Conservation (phyloP, 2,888 invertebrate genomes). For the Hyalella azteca region DNA sequence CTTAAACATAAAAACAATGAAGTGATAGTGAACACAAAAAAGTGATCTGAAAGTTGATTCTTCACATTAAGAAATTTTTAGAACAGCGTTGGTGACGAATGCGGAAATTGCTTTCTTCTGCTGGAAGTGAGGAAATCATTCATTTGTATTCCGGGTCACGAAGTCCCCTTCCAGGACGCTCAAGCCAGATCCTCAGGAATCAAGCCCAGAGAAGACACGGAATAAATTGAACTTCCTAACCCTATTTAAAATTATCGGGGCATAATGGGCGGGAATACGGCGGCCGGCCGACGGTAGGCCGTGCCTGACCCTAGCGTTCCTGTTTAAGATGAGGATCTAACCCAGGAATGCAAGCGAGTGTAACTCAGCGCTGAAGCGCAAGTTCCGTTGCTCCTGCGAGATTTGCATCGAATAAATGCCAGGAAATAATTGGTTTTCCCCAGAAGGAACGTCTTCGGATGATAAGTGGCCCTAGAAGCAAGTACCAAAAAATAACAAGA, state of each 20-base stretch:
- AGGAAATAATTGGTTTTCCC: conserved; percentile 4
- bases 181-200: background rate
- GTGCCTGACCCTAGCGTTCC: no score
- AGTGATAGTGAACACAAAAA: no score
- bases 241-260: no score
- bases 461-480: background rate
- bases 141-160: conserved; percentile 16
- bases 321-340: background rate
- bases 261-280: no score
- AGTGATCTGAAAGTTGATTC: no score
- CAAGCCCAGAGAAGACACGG: background rate
- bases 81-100: background rate
- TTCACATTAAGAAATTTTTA: no score
- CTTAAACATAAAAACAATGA: no score
- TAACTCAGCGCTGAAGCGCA: background rate
- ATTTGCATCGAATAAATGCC: conserved; percentile 31
- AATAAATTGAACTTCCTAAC: background rate
- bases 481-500: background rate
- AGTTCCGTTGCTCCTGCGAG: conserved; percentile 11
- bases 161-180: background rate
- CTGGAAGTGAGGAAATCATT: background rate
- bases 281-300: no score
- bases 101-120: background rate
- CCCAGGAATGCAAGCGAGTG: no score
- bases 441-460: background rate